phyloP scores from a whole-genome alignment of 64 coral and sea anemone species.

The Pocillopora verrucosa region DNA sequence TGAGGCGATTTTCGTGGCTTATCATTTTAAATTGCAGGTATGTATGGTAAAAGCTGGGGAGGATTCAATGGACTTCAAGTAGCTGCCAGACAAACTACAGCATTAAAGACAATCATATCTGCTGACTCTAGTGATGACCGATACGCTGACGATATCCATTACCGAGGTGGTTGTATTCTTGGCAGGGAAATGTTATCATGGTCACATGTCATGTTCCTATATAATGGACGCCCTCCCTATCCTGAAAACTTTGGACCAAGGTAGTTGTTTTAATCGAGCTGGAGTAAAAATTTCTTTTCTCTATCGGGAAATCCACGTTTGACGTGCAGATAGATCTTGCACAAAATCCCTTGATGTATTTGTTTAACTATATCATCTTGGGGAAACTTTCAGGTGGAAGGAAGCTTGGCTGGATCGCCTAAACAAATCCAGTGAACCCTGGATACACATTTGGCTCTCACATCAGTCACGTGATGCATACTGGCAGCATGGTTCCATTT shows the following conservation, averaged over 20 bases:
- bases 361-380: background rate
- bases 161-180: constrained; percentile 67
- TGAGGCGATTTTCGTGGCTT: background rate
- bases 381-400: constrained; percentile 55
- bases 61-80: constrained; percentile 88
- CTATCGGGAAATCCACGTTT: background rate
- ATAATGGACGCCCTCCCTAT: constrained; percentile 66
- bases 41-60: constrained; percentile 92
- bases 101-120: constrained; percentile 73
- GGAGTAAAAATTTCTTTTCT: background rate
- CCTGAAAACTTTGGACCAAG: constrained; percentile 60
- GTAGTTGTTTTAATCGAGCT: constrained; percentile 1
- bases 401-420: constrained; percentile 76
- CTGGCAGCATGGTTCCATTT: constrained; percentile 80
- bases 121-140: constrained; percentile 80
- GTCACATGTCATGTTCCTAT: constrained; percentile 64
- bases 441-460: constrained; percentile 69
- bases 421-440: constrained; percentile 50
- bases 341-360: background rate
- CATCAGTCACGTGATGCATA: constrained; percentile 79
- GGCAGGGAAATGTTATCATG: constrained; percentile 58
- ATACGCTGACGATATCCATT: constrained; percentile 75
- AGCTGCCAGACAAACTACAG: constrained; percentile 55
- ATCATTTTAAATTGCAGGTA: constrained; percentile 49
- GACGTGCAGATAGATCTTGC: background rate